These are phyloP conservation scores for Onychomys torridus DNA, from an alignment of 2,797 vertebrate species.

Conservation along the genomic window DNA sequence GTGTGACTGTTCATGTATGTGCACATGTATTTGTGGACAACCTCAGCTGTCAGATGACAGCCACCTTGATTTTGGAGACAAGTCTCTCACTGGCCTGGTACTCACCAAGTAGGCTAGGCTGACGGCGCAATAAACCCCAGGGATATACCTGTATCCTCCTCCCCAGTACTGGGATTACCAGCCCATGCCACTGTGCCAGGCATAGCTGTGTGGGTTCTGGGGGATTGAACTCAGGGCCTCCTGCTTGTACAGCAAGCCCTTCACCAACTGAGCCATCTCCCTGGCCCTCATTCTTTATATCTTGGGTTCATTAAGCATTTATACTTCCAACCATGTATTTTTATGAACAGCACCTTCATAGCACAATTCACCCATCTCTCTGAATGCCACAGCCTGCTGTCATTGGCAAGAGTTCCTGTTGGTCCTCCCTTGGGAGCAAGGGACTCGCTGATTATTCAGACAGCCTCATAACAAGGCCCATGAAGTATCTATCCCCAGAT, in stretches of 20 bases:
- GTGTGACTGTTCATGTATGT: neutral
- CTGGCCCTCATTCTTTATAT: neutral
- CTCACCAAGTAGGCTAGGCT: neutral
- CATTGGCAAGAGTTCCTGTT: neutral
- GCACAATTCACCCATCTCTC: rapidly evolving
- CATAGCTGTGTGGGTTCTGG: neutral
- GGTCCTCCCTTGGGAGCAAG: neutral
- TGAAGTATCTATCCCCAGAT: rapidly evolving
- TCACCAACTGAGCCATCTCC: neutral
- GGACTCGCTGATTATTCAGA: neutral
- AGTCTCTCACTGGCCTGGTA: neutral
- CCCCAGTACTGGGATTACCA: neutral
- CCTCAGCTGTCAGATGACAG: neutral
- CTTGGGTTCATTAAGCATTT: neutral
- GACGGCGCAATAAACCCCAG: neutral
- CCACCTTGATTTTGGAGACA: neutral
- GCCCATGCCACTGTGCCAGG: neutral
- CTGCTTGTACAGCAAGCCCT: neutral
- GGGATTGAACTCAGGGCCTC: neutral
- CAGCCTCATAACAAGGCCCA: neutral
- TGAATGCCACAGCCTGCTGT: neutral
- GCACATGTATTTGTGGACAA: neutral
- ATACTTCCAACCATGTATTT: neutral
- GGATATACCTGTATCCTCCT: neutral
- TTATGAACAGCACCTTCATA: neutral